Evolutionary conservation across 2,888 invertebrate species (phyloP), one percentile per base, ranked within the genome.

Genomic region (Chrysolina haemoptera): DNA sequence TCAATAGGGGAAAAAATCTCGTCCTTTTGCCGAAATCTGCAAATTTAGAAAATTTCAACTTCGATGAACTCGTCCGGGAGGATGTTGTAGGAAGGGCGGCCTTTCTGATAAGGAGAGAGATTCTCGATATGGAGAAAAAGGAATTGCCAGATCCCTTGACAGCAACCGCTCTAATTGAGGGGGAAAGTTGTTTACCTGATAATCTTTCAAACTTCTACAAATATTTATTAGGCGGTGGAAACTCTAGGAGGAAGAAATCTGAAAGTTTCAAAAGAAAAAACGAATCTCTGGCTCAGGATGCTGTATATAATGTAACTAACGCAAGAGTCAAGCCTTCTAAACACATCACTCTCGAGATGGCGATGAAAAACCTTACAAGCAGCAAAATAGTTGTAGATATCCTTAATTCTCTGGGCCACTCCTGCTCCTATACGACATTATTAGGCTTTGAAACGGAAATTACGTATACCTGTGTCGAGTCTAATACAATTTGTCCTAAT

Each of bases 301-400:
- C 79, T 22, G 75, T 78, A 68, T 78, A 73, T 72, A 69, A 77
- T 71, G 73, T 81, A 71, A 75, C 63, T 40, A 63, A 40, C 35
- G 63, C 75, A 59, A 77, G 62, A 55, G 79, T 64, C 43, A 64
- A 64, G 20, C 64, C 64, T 8, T 12, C 16, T 14, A 64, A 64
- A 18, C 64, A 64, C 20, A 64, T 64, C 20, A 18, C 46, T 18
- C 20, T 64, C 10, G 64, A 46, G 8, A 64, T 64, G 43, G 20
- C 64, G 16, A 16, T 41, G 20, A 64, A 64, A 20, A 64, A 46
- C 64, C 64, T 64, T 43, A 64, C 64, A 18, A 18, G 64, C n/a
- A 64, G 64, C 64, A 64, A 64, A 43, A 64, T 18, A 64, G 64
- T 64, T 12, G 64, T 64, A 20, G 43, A 64, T 20, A 64, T 64